phyloP scores from a whole-genome alignment of 1,140 invertebrate species.

The Drosophila rufa region DNA sequence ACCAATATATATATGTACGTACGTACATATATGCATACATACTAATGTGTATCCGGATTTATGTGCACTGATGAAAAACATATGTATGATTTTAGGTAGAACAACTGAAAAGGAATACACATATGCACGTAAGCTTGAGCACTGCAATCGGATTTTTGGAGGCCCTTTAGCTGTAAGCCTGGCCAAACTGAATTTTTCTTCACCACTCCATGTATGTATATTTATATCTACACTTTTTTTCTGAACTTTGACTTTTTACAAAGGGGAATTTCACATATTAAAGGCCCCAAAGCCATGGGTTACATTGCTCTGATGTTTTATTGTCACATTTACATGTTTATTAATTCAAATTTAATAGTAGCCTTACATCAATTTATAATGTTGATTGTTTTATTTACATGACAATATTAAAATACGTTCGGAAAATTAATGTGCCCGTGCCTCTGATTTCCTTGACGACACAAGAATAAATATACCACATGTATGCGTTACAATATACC shows the following conservation, averaged over 20 bases:
- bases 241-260: slow-evolving; percentile 24
- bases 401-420: slow-evolving; percentile 32
- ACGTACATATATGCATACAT: slow-evolving; percentile 16
- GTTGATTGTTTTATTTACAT: slow-evolving; percentile 40
- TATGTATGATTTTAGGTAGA: slow-evolving; percentile 6
- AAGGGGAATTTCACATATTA: slow-evolving; percentile 11
- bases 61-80: slow-evolving; percentile 18
- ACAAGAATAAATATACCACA: slow-evolving; percentile 2
- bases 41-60: slow-evolving; percentile 34
- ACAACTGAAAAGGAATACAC: slow-evolving; percentile 1
- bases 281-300: background rate
- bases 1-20: slow-evolving; percentile 8
- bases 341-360: slow-evolving; percentile 26
- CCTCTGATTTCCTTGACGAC: background rate
- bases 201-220: slow-evolving; percentile 23
- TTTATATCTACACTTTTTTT: slow-evolving; percentile 18
- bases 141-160: background rate
- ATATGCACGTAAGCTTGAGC: slow-evolving; percentile 10
- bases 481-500: background rate
- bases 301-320: background rate
- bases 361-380: slow-evolving; percentile 29
- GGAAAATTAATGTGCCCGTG: slow-evolving; percentile 24
- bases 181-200: background rate
- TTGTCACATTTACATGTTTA: slow-evolving; percentile 2
- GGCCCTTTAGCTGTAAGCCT: background rate